A percentile compares a stretch with the other conserved stretches of the same genome.
These are phyloP conservation scores for Sinhomidia bicolor DNA, from an alignment of 2,888 invertebrate species.

Conservation along the genomic window DNA sequence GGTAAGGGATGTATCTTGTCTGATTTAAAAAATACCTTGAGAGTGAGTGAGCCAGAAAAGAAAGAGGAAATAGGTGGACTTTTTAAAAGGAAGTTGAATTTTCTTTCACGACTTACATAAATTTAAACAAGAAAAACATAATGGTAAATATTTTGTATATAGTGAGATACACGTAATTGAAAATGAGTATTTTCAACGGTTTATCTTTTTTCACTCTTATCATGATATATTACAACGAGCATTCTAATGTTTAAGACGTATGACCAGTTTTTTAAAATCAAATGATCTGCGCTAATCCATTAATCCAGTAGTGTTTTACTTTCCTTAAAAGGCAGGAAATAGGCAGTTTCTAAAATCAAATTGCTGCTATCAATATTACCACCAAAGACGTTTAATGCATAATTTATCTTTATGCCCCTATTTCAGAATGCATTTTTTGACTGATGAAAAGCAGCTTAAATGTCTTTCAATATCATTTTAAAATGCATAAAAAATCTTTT, in stretches of 20 bases:
- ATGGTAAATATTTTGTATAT: not conserved
- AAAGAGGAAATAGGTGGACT: constrained; percentile 25
- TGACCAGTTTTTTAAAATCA: not conserved
- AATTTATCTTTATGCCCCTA: not conserved
- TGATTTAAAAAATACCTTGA: constrained; percentile 18
- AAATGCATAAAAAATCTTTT: not conserved
- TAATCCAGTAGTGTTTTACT: not conserved
- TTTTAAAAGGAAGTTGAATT: constrained; percentile 25
- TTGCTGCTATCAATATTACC: not conserved
- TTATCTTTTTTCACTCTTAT: not conserved
- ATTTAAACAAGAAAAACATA: not conserved
- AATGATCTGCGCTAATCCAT: not conserved
- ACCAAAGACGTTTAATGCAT: not conserved
- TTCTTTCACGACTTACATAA: no score
- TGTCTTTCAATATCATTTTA: not conserved
- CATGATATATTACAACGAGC: not conserved
- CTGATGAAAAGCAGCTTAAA: not conserved
- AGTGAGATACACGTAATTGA: not conserved
- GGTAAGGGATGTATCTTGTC: not conserved
- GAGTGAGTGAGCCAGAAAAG: constrained; percentile 13
- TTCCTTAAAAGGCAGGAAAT: not conserved
- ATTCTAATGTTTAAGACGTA: not conserved
- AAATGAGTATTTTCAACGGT: not conserved
- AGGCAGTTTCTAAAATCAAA: not conserved
- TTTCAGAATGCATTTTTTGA: not conserved